Evolutionary conservation across 2,113 vertebrate genomes (phyloP), one percentile per base, ranked within the genome.

Genomic region (Clupea harengus): DNA sequence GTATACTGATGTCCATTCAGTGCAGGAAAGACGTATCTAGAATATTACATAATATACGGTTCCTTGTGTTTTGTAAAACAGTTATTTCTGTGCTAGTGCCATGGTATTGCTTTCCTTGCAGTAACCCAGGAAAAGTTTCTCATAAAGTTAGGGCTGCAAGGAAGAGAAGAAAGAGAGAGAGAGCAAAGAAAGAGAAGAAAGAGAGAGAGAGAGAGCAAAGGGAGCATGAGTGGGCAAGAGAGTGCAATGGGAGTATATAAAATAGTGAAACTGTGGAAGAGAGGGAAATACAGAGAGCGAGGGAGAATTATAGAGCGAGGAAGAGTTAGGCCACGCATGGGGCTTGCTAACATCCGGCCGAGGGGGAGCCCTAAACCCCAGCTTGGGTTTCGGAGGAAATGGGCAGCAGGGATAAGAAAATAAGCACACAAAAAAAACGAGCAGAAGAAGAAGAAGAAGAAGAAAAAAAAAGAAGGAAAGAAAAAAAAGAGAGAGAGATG

Each of bases 331-430:
- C 72, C 28, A 15, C 28, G 72, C 28, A 78, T 45, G 94, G 93
- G 90, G 93, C 93, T 81, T 93, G 91, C 92, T 93, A 92, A 95
- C 92, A 95, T 95, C 94, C 94, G 93, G 93, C 93, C 93, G 84
- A 80, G 93, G 90, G 94, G 93, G 92, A 96, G 94, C 93, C 91
- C 91, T 96, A 96, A 97, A 96, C 93, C 93, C 92, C 92, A 95
- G 95, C 93, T 95, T 95, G 94, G 93, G 92, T 95, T 96, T 95
- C 95, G 92, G 91, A 94, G 94, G 94, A 96, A 96, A 95, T 90
- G 93, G 95, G 91, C 93, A 94, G 91, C 90, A 94, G 91, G 84
- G 81, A 84, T 83, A 88, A 83, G 87, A 82, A 85, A 85, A 82
- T 85, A 67, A 85, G 20, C 82, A 87, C 39, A 67, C 82, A 82